Evolutionary conservation across 2,113 vertebrate species (phyloP), one percentile per base, ranked within the genome.

Genomic region (Nycticorax nycticorax): DNA sequence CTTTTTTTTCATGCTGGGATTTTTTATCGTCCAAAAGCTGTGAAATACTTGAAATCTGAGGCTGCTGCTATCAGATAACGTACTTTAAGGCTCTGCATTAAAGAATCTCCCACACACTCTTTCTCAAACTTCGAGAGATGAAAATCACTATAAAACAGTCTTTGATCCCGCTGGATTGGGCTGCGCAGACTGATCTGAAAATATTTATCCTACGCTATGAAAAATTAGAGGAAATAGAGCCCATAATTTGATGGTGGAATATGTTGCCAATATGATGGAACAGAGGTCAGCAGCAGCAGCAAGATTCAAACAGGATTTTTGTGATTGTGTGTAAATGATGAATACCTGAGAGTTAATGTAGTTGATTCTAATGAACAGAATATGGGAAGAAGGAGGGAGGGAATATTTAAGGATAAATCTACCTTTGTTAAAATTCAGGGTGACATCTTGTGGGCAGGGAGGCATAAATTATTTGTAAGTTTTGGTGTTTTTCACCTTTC

Each of bases 371-470:
- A 12, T 1, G 14, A 80, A 3, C 7, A 33, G 60, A 60, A 12
- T 30, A 6, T 0, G 8, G 39, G 16, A 56, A 82, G 56, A 7
- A 71, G 20, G 27, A 39, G 35, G 18, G 13, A 69, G 30, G 33
- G 12, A 12, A 37, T 11, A 5, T 18, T 26, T 22, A 26, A 73
- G 43, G 50, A 22, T 18, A 64, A 74, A 73, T 10, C 28, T 9
- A 74, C 81, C 45, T 89, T 47, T 87, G 71, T 35, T 57, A 89
- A 81, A 95, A 93, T 92, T 93, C 89, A 82, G 68, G 86, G 87
- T 91, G 91, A 79, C 69, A 62, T 68, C 82, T 85, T 67, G 68
- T 89, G 79, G 87, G 86, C 59, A 88, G 69, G 72, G 41, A 79
- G 69, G 33, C 68, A 48, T 75, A 27, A 59, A 55, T 30, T 33